These are phyloP conservation scores for Pegoplata infirma DNA, from an alignment of 2,888 invertebrate species.

Conservation along the genomic window DNA sequence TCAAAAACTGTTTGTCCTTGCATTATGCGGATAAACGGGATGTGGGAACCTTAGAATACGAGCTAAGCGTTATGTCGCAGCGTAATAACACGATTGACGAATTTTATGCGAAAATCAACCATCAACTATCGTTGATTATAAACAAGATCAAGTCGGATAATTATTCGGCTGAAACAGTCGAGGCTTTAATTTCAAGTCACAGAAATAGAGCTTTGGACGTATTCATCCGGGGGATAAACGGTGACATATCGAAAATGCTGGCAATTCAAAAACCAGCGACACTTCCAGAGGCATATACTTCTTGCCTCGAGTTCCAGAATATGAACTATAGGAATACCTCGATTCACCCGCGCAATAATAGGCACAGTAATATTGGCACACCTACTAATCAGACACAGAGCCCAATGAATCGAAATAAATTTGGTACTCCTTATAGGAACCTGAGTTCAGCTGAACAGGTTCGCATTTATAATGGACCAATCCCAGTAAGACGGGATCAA, in stretches of 20 bases:
- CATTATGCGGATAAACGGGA: constrained; percentile 9
- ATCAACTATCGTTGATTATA: background rate
- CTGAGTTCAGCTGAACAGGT: background rate
- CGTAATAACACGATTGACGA: background rate
- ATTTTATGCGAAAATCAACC: background rate
- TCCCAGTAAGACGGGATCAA: background rate
- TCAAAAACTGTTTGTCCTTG: constrained; percentile 5
- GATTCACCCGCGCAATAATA: too few relatives aligned
- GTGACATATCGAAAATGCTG: background rate
- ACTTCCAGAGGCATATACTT: background rate
- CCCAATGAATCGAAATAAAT: background rate
- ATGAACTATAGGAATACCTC: background rate
- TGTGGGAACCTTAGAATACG: background rate
- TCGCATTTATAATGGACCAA: background rate
- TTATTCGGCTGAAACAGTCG: background rate
- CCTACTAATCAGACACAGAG: too few relatives aligned
- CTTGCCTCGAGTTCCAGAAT: background rate
- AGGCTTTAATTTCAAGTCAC: constrained; percentile 1
- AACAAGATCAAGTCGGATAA: constrained; percentile 1
- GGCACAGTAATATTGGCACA: too few relatives aligned
- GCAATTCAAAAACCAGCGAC: background rate
- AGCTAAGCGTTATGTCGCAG: background rate
- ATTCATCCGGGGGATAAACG: background rate
- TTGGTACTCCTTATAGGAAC: too few relatives aligned
- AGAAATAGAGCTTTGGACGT: constrained; percentile 16